Evolutionary conservation across 2,888 invertebrate genomes (phyloP).

Genomic region (Nomada fucata): DNA sequence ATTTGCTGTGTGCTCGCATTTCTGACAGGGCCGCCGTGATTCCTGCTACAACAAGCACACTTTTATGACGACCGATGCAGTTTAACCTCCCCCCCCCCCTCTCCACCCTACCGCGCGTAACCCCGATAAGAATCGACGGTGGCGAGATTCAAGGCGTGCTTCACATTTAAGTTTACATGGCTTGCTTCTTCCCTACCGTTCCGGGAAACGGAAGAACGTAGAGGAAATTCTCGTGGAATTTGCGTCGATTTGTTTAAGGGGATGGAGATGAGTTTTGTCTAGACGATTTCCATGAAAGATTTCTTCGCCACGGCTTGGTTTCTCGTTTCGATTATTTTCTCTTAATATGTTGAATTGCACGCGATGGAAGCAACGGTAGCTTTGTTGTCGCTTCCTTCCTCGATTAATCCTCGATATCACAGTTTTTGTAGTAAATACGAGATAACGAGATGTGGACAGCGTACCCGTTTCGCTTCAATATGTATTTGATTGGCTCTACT

Average conservation of each 20-base stretch:
- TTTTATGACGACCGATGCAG: slow-evolving; percentile 36
- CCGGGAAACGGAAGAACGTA: background rate
- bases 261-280: background rate
- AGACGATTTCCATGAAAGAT: background rate
- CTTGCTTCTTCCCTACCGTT: background rate
- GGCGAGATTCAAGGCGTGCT: slow-evolving; percentile 23
- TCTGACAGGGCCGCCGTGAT: slow-evolving; percentile 29
- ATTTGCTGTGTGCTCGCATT: background rate
- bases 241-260: background rate
- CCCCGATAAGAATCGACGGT: slow-evolving; percentile 32
- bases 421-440: slow-evolving; percentile 37
- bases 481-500: slow-evolving; percentile 31
- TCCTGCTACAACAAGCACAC: slow-evolving; percentile 33
- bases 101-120: background rate
- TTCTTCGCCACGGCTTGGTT: background rate
- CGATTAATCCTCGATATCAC: slow-evolving; percentile 15
- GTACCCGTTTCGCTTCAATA: slow-evolving; percentile 26
- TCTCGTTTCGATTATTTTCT: background rate
- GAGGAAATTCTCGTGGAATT: background rate
- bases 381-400: too few species aligned
- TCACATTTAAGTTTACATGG: slow-evolving; percentile 23
- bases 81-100: too few species aligned
- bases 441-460: slow-evolving; percentile 10
- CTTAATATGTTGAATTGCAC: background rate
- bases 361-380: background rate